Evolutionary conservation across 2,888 invertebrate genomes (phyloP).

Genomic region (Chironomus tentans): DNA sequence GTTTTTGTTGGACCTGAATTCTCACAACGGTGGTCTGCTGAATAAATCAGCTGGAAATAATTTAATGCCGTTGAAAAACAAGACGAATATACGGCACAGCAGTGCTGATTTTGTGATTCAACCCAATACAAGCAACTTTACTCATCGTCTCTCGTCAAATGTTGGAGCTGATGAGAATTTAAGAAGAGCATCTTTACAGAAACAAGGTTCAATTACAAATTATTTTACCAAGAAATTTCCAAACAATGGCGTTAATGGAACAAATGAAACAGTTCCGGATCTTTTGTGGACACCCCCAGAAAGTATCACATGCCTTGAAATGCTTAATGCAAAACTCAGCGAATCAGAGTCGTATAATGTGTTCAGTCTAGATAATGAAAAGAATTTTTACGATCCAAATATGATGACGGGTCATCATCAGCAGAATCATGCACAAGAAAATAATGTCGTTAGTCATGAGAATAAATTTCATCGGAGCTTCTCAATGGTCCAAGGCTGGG

Average conservation of each 20-base stretch:
- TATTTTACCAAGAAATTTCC: background rate
- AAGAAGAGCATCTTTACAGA: background rate
- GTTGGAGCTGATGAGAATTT: background rate
- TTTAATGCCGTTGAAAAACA: conserved; percentile 19
- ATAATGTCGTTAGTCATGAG: conserved; percentile 42
- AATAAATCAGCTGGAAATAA: conserved; percentile 14
- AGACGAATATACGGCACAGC: background rate
- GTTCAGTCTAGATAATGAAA: conserved; percentile 43
- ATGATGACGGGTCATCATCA: conserved; percentile 29
- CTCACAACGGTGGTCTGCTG: conserved; percentile 22
- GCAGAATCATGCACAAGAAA: conserved; percentile 37
- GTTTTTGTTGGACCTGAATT: conserved; percentile 71
- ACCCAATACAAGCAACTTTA: conserved; percentile 16
- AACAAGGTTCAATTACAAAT: conserved; percentile 15
- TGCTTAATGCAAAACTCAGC: conserved; percentile 30
- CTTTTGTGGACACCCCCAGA: conserved; percentile 41
- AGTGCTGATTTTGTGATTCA: conserved; percentile 10
- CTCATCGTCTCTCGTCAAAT: conserved; percentile 1
- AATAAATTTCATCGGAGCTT: conserved; percentile 73
- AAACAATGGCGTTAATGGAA: background rate
- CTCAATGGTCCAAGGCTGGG: conserved; percentile 66
- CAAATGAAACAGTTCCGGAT: conserved; percentile 30
- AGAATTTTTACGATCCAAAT: conserved; percentile 46
- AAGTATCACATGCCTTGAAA: conserved; percentile 41
- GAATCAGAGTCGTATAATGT: conserved; percentile 27